phyloP scores from a whole-genome alignment of 2,113 vertebrate genomes.

The Carassius gibelio region DNA sequence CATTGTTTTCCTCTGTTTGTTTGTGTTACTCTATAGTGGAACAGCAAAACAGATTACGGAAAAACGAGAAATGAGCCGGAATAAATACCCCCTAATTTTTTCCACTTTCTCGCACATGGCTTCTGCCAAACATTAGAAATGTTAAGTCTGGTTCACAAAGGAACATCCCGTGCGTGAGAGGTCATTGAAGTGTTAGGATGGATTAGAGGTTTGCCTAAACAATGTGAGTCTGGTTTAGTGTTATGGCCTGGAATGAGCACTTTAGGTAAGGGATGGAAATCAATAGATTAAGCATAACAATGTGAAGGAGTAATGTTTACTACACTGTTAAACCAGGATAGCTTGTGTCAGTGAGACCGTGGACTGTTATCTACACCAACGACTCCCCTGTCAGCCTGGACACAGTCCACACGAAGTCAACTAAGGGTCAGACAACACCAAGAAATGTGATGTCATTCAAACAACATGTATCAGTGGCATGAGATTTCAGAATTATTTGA shows the following conservation, averaged over 20 bases:
- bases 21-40: constrained; percentile 39
- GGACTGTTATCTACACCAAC: no score
- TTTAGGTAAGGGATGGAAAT: constrained; percentile 49
- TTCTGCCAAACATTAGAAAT: constrained; percentile 24
- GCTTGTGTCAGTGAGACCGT: not conserved
- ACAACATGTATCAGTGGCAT: not conserved
- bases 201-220: constrained; percentile 38
- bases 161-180: not conserved
- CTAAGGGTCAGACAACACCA: not conserved
- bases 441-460: not conserved
- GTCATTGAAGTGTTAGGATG: constrained; percentile 25
- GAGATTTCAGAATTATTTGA: not conserved
- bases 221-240: constrained; percentile 20
- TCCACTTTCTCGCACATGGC: constrained; percentile 43
- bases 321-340: constrained; percentile 1
- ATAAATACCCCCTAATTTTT: constrained; percentile 7
- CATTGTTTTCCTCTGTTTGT: constrained; percentile 35
- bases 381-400: not conserved
- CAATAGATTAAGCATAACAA: constrained; percentile 23
- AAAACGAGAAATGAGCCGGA: constrained; percentile 39
- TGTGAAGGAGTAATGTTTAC: constrained; percentile 26
- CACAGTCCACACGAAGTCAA: constrained; percentile 35
- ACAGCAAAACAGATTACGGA: constrained; percentile 29
- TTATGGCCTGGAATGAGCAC: constrained; percentile 30
- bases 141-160: not conserved